Conservation (phyloP, 2,797 vertebrate species). For the Dicrostonyx torquatus region DNA sequence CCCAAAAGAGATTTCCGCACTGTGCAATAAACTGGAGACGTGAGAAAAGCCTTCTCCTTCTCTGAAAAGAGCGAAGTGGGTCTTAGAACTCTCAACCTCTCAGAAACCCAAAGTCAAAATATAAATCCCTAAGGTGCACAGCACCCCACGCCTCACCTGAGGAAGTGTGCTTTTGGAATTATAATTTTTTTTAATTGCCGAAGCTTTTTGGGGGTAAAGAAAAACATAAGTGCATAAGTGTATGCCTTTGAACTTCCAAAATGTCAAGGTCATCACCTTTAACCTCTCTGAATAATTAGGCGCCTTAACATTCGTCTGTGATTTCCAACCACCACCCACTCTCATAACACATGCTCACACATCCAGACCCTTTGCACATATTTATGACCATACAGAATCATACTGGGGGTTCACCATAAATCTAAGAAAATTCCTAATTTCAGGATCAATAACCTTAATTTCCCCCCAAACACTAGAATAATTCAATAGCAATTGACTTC, state of each 20-base stretch:
- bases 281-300: constrained; percentile 93
- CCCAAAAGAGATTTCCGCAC: constrained; percentile 91
- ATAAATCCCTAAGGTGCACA: constrained; percentile 73
- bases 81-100: constrained; percentile 76
- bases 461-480: constrained; percentile 73
- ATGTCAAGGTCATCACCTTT: constrained; percentile 95
- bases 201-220: constrained; percentile 80
- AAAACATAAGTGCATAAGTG: constrained; percentile 86
- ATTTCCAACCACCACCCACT: constrained; percentile 88
- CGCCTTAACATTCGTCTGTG: constrained; percentile 90
- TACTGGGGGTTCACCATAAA: constrained; percentile 80
- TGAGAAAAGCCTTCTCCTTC: constrained; percentile 86
- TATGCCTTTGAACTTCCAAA: constrained; percentile 93
- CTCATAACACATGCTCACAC: constrained; percentile 74
- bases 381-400: constrained; percentile 82
- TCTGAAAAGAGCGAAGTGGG: constrained; percentile 80
- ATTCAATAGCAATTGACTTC: constrained; percentile 67
- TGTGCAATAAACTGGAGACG: constrained; percentile 89
- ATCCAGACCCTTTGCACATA: constrained; percentile 76
- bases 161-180: constrained; percentile 66
- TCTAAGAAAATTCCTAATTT: constrained; percentile 83
- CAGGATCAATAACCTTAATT: constrained; percentile 82
- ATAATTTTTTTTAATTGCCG: constrained; percentile 68
- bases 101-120: constrained; percentile 79
- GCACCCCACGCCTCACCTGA: constrained; percentile 51